Evolutionary conservation across 2,113 vertebrate genomes (phyloP), one percentile per base, ranked within the genome.

Genomic region (Peromyscus californicus): DNA sequence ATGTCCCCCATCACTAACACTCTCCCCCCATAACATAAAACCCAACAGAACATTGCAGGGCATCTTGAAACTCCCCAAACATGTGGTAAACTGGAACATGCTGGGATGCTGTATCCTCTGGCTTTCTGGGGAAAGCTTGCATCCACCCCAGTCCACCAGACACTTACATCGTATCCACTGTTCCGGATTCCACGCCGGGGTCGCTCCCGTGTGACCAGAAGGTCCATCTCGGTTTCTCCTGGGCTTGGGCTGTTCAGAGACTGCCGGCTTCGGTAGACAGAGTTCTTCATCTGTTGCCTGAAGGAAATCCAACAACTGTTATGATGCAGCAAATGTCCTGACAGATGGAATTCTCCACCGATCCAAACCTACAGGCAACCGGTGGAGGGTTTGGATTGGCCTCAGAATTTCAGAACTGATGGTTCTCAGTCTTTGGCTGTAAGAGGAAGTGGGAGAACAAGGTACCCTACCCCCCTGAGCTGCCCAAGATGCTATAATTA

Each of bases 141-240:
- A 31, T 70, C 82, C 74, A 95, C 61, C 65, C 86, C 42, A 51
- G 45, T 39, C 74, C 88, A 33, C 36, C 75, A 63, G 15, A 45
- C 89, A 99, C 99, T 99, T 97, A 99, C 99, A 5, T 99, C 99
- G 17, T 99, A 99, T 97, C 99, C 99, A 7, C 99, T 99, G 98
- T 99, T 99, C 3, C 99, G 98, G 85, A 99, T 99, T 88, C 99
- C 99, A 98, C 99, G 99, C 31, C 99, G 99, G 2, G 99, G 99
- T 98, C 99, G 99, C 97, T 99, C 99, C 95, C 99, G 99, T 96
- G 99, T 99, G 96, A 99, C 99, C 76, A 99, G 99, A 94, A 99
- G 99, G 98, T 99, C 99, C 99, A 99, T 99, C 98, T 99, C 99
- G 0, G 99, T 99, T 97, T 99, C 99, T 93, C 99, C 99, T 3